Percentiles rank a stretch among this genome's conserved stretches.
Conservation (phyloP, 2,113 vertebrate genomes). For the Peromyscus polionotus region DNA sequence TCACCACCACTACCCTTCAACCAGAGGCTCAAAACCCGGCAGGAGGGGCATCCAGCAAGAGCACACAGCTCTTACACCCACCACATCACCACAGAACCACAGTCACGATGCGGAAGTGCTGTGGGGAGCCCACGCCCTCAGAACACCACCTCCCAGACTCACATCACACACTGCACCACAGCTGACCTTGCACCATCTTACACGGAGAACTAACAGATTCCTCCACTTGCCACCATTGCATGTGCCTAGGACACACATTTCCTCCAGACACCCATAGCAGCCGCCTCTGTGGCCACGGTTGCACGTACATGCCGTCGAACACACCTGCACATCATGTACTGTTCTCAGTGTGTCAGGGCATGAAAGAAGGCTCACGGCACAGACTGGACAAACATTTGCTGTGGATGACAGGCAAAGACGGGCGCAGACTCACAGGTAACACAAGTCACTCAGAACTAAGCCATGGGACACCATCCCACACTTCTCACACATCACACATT, state of each 20-base stretch:
- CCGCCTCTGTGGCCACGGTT: neutral
- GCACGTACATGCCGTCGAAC: neutral
- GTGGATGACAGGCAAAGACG: conserved; percentile 38
- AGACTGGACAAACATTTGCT: neutral
- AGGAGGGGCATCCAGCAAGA: neutral
- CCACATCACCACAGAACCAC: neutral
- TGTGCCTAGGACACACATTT: neutral
- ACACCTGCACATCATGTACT: neutral
- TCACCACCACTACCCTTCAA: neutral
- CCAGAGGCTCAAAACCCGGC: neutral
- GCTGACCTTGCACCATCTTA: neutral
- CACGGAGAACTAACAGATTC: neutral
- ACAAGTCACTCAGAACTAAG: neutral
- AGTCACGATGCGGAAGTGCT: neutral
- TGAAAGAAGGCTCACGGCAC: neutral
- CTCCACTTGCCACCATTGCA: neutral
- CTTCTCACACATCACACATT: neutral
- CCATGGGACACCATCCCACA: neutral
- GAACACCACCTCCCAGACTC: neutral
- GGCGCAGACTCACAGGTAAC: neutral
- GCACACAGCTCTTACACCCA: neutral
- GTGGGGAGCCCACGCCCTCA: neutral
- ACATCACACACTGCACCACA: neutral
- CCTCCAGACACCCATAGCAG: neutral
- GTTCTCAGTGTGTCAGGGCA: neutral